Base-by-base conservation (phyloP, 2,888 invertebrate genomes). In the Drosophila ochracea region DNA sequence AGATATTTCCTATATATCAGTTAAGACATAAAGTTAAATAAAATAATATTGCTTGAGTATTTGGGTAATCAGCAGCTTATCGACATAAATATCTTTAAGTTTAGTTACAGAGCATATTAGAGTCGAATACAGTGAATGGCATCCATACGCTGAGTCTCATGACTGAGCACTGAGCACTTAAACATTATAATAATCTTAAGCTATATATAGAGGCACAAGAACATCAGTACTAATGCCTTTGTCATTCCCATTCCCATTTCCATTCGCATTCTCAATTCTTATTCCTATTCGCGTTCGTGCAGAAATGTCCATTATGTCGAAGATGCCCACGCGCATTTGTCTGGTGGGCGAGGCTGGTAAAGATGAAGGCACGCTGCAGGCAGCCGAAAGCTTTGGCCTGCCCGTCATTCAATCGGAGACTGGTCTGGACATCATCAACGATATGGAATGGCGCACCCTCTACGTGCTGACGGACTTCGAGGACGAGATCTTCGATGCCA, bases 401-500 rank as follows among this genome's bases (percentile, higher is more conserved):
- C 95, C 96, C 78, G 94, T 96, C 80, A 93, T 95, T 55, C 94
- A 94, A 80, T 96, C 96, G 78, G 94, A 94, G 91, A 95, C 94
- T 84, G 96, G 95, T 68, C 90, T 93, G 86, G 96, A 96, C 91
- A 94, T 94, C 91, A 87, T 95, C 73, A 94, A 94, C 73, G 95
- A 95, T 90, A 77, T 69, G 73, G 93, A 94, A 53, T 95, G 95
- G 92, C 95, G 95, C 85, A 96, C 96, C 58, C 94, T 96, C 87
- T 97, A 96, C 93, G 95, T 97, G 78, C 90, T 97, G 82, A 95
- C 95, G 57, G 95, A 95, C 81, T 97, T 97, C 92, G 95, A 96
- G 83, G 95, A 96, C 73, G 94, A 95, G 65, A 94, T 95, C 68
- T 97, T 95, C 91, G 95, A 95, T 76, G 94, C 93, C 75, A 94